Percentiles rank a stretch among this genome's conserved stretches.
These are phyloP conservation scores for Falcunculus frontatus DNA, from an alignment of 2,113 vertebrate genomes.

Conservation along the genomic window DNA sequence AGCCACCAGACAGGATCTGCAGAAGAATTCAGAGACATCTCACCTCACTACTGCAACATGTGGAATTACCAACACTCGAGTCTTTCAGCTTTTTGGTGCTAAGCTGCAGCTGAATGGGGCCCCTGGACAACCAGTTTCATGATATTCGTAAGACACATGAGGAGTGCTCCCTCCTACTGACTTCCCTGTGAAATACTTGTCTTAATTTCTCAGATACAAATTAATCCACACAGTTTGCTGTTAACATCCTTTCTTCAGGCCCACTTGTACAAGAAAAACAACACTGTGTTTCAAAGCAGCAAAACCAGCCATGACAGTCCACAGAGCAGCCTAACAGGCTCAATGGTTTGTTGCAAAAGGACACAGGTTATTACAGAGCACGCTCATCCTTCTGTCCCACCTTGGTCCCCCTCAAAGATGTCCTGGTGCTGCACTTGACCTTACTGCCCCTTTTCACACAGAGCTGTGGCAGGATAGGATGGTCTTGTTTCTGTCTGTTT, in stretches of 20 bases:
- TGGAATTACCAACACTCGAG: not conserved
- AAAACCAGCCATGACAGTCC: not conserved
- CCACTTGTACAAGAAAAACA: not conserved
- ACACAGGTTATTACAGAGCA: not conserved
- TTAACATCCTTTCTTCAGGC: not conserved
- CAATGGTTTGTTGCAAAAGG: not conserved
- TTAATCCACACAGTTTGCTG: not conserved
- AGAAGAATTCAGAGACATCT: not conserved
- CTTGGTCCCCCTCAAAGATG: not conserved
- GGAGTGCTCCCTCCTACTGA: not conserved
- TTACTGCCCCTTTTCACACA: not conserved
- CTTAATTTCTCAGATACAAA: not conserved
- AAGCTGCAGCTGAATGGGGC: not conserved
- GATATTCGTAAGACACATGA: not conserved
- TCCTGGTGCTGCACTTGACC: not conserved
- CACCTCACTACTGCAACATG: not conserved
- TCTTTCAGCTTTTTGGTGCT: not conserved
- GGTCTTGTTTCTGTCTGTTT: not conserved
- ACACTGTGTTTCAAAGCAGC: not conserved
- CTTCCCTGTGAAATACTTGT: not conserved
- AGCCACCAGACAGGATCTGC: constrained; percentile 74
- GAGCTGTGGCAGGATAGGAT: not conserved
- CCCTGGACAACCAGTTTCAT: not conserved
- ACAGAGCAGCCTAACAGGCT: not conserved
- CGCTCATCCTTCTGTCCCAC: not conserved